Evolutionary conservation across 2,797 vertebrate species (phyloP), one percentile per base, ranked within the genome.

Genomic region (Columba guinea): DNA sequence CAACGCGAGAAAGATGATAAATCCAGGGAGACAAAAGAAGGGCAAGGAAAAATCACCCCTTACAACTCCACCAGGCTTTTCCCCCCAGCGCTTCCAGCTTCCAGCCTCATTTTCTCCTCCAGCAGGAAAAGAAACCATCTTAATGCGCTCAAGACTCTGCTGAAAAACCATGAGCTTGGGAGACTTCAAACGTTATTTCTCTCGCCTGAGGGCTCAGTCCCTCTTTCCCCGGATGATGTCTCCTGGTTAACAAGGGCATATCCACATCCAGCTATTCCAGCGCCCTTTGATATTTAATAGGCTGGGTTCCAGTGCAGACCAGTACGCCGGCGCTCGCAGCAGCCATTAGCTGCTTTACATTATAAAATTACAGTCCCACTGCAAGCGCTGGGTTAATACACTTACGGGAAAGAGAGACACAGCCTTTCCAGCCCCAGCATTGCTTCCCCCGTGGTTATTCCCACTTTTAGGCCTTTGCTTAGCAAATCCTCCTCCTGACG

Each of bases 11-110:
- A 63, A 84, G 86, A 53, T 69, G 22, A 90, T 93, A 94, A 96
- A 96, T 90, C 90, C 87, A 23, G n/a, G 76, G 76, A 78, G 93
- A 90, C 90, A 64, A 93, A 90, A 49, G 90, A 95, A 96, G 90
- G 92, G 74, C 76, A 2, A 26, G 67, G 83, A 95, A 78, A 78
- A 11, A 70, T 60, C 79, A 46, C 63, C 70, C 51, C 64, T 6
- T 11, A 3, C 58, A 4, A 9, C 89, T 35, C 64, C 34, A 3
- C 48, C 91, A 52, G 44, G 26, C 65, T 63, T 28, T 28, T 65
- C 60, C 55, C 51, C 13, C 41, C 23, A 28, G 59, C 71, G 37
- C 41, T 81, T 5, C 71, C 74, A 82, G 70, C 75, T 81, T 5
- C 71, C 74, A 82, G 70, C 75, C 51, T 95, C 93, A 37, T 84